Conservation (phyloP, 2,113 vertebrate species). For the Orycteropus afer region DNA sequence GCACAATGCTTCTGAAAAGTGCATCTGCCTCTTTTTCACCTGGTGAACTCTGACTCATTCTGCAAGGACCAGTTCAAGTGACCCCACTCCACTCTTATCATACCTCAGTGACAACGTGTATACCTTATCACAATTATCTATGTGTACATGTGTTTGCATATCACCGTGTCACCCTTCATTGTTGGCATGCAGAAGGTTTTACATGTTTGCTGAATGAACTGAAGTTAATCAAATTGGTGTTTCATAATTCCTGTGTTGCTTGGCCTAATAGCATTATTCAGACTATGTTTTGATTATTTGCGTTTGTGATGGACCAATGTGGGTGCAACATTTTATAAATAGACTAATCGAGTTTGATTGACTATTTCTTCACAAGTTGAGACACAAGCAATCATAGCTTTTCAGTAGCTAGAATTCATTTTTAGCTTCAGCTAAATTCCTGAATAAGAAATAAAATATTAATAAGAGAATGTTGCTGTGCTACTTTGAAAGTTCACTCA, state of each 20-base stretch:
- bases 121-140: background rate
- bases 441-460: background rate
- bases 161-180: background rate
- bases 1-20: background rate
- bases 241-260: background rate
- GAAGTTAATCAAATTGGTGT: background rate
- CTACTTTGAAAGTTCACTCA: background rate
- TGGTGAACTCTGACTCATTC: background rate
- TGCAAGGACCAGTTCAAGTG: background rate
- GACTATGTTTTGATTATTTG: background rate
- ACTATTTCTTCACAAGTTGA: constrained; percentile 35
- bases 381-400: background rate
- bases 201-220: background rate
- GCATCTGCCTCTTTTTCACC: background rate
- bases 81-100: background rate
- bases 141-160: background rate
- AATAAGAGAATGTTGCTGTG: background rate
- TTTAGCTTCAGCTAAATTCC: constrained; percentile 36
- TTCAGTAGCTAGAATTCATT: background rate
- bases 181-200: background rate
- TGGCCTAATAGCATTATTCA: background rate
- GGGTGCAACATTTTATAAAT: background rate
- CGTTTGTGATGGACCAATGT: background rate
- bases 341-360: background rate
- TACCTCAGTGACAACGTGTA: background rate